Percentiles rank a stretch among this genome's conserved stretches.
Evolutionary conservation across 2,888 invertebrate genomes (phyloP).

Genomic region (Marronus borbonicus): DNA sequence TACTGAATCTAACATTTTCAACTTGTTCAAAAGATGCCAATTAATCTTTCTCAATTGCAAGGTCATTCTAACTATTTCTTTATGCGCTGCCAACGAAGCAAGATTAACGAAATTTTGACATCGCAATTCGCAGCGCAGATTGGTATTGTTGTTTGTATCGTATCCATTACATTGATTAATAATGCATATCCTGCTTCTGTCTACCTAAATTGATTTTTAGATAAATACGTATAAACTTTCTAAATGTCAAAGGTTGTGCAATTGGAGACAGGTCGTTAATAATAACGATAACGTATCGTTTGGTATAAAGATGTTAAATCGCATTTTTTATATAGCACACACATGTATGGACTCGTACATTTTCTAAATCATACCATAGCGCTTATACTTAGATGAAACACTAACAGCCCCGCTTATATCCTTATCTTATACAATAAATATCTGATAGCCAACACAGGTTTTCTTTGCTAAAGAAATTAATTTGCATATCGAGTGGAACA

Average conservation of each 20-base stretch:
- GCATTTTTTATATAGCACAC: too few relatives aligned
- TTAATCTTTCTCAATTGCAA: background rate
- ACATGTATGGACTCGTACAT: constrained; percentile 1
- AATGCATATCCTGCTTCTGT: constrained; percentile 23
- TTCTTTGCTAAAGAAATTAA: constrained; percentile 38
- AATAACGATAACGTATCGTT: constrained; percentile 11
- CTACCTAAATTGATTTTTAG: constrained; percentile 36
- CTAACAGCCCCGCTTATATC: background rate
- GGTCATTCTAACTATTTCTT: background rate
- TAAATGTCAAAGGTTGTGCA: constrained; percentile 44
- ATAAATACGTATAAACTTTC: constrained; percentile 1
- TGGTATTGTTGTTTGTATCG: background rate
- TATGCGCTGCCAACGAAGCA: background rate
- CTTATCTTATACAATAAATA: constrained; percentile 41
- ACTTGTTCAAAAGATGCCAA: too few relatives aligned
- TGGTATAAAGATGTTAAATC: constrained; percentile 38
- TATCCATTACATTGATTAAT: constrained; percentile 32
- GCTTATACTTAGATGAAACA: constrained; percentile 4
- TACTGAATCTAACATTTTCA: background rate
- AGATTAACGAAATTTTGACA: constrained; percentile 9
- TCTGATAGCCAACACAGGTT: constrained; percentile 36
- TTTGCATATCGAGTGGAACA: constrained; percentile 50
- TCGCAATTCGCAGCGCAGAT: background rate
- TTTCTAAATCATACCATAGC: background rate
- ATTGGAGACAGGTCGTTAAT: constrained; percentile 30